phyloP scores from a whole-genome alignment of 2,888 invertebrate species.

The Diplazon laetatorius region DNA sequence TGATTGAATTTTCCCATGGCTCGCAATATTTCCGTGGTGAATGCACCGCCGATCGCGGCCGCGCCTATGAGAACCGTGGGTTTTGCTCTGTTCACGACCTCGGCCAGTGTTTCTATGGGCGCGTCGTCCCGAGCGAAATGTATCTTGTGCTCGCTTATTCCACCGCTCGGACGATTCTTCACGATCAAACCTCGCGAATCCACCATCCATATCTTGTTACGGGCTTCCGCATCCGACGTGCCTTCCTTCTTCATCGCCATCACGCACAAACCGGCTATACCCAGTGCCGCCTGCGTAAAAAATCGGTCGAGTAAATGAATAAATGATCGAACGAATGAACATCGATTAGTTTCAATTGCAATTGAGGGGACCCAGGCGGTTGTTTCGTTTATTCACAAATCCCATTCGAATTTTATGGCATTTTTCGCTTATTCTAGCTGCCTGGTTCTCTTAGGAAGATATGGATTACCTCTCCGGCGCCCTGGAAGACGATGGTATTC shows the following conservation, averaged over 20 bases:
- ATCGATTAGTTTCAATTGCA: no score
- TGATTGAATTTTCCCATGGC: conserved; percentile 93
- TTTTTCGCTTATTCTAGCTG: no score
- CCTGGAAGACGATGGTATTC: conserved; percentile 95
- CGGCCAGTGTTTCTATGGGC: conserved; percentile 90
- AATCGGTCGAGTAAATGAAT: conserved; percentile 50
- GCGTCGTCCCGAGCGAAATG: conserved; percentile 91
- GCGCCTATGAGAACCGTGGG: conserved; percentile 98
- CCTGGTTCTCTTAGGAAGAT: no score
- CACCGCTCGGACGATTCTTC: conserved; percentile 92
- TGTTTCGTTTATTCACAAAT: no score
- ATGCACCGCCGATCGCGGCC: conserved; percentile 96
- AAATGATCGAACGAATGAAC: no score
- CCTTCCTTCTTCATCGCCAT: conserved; percentile 97
- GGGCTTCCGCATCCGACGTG: conserved; percentile 89
- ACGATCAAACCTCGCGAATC: conserved; percentile 98
- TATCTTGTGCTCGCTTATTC: conserved; percentile 90
- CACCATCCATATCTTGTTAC: conserved; percentile 94
- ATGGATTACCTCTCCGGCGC: conserved; percentile 94
- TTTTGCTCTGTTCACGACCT: conserved; percentile 91
- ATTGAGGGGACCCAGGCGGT: no score
- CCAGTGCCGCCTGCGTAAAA: conserved; percentile 90
- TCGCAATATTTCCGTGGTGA: conserved; percentile 92
- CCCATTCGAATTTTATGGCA: no score
- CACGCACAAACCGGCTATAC: conserved; percentile 95